Base-by-base conservation (phyloP, 2,888 invertebrate species). In the Hypomecis atomaria region DNA sequence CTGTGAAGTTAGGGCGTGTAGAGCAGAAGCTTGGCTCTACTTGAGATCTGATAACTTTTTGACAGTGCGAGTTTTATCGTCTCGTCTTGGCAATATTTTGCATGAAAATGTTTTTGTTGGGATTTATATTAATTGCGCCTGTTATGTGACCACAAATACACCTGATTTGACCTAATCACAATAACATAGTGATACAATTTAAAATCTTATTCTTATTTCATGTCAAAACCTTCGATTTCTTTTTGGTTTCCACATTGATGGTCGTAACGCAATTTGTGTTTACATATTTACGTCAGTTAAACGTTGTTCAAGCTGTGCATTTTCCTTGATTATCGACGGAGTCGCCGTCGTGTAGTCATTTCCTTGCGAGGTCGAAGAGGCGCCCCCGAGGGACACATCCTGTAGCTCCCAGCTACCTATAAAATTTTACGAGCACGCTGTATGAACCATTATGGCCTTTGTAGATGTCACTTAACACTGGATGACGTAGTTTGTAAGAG, bases 361-460 rank as follows among this genome's bases (percentile, higher is more conserved):
- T 60, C 65, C 56, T 60, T 44, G 55, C 43, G 78, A 76, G 86
- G 81, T 79, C 78, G 78, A 72, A 75, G 80, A 73, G 78, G 72
- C 80, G 70, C 65, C 78, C 84, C 80, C 79, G 75, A 70, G 84
- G 85, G 85, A 78, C 75, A 82, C 84, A 85, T 84, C 84, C 84
- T 83, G 83, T 78, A 78, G 79, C 78, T 78, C 73, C 73, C 76
- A 85, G 83, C 78, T 74, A 76, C 78, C 87, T 84, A 88, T 90
- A 90, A 91, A 88, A 89, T 88, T 91, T 91, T 90, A 91, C 82
- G 90, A 88, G 78, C 85, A 76, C 83, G 75, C 84, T 82, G 85
- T 89, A 88, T 85, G 86, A 89, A 80, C 85, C 84, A 82, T 87
- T 89, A 88, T 81, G 85, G 82, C 78, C 82, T 83, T 86, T 84